Base-by-base conservation (phyloP, 2,797 vertebrate species). In the Pygocentrus nattereri region DNA sequence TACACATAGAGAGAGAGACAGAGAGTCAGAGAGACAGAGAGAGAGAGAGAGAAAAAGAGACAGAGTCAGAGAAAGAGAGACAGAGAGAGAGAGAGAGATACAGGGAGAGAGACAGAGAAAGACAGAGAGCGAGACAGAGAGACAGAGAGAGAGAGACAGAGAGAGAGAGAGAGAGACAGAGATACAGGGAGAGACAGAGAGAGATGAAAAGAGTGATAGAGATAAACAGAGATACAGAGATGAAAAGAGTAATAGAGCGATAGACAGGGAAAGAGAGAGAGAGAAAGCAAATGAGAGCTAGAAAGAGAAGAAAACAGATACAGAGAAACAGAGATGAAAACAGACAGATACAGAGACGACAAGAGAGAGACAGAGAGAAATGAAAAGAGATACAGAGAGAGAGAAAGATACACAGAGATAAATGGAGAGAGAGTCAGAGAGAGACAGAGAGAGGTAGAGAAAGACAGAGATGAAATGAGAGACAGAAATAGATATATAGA, bases 341-440 rank as follows among this genome's bases (percentile, higher is more conserved):
- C n/a, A 61, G 19, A 68, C 62, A 75, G 3, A 81, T 4, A 59
- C 5, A 68, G 38, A 44, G 41, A 44, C 1, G n/a, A n/a, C n/a
- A n/a, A n/a, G n/a, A 44, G 41, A 10, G 10, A 73, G 59, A 1
- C 16, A 70, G 31, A 0, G 0, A 58, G 41, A 68, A 31, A 59
- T 8, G 25, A 18, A 21, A 52, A 54, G 15, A 70, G 50, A 68
- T 4, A 76, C 18, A 61, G 6, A 58, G 44, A 74, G n/a, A n/a
- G n/a, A n/a, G n/a, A n/a, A n/a, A n/a, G n/a, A n/a, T n/a, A n/a
- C n/a, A n/a, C n/a, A n/a, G n/a, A n/a, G n/a, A n/a, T n/a, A n/a
- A n/a, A n/a, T n/a, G n/a, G n/a, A n/a, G n/a, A 71, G 19, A 68
- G 62, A 75, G 3, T 81, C 4, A 59, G 5, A 68, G 38, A 44